A percentile compares a stretch with the other conserved stretches of the same genome.
phyloP scores from a whole-genome alignment of 2,797 vertebrate genomes.

The Phoxinus dragarum region DNA sequence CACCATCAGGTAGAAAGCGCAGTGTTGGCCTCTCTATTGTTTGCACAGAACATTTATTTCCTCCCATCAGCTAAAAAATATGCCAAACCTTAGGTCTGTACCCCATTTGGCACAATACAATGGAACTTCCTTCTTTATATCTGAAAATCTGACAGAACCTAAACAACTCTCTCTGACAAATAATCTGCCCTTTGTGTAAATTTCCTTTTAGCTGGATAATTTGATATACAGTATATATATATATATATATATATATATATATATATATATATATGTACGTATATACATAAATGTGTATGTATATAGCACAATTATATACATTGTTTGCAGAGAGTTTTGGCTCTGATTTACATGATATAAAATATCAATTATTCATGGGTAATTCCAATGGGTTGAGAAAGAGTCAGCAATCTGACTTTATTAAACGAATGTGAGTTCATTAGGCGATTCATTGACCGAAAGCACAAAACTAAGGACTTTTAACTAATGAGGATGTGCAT shows the following conservation, averaged over 20 bases:
- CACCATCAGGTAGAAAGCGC: slow-evolving; percentile 22
- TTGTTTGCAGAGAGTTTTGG: background rate
- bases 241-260: too few relatives aligned
- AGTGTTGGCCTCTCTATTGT: slow-evolving; percentile 24
- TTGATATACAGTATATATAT: background rate
- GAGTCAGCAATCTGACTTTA: slow-evolving; percentile 8
- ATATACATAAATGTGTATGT: too few relatives aligned
- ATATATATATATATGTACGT: too few relatives aligned
- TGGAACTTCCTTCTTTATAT: slow-evolving; percentile 1
- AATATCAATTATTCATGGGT: background rate
- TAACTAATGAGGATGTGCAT: slow-evolving; percentile 22
- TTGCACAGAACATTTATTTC: slow-evolving; percentile 41
- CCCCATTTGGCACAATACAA: slow-evolving; percentile 11
- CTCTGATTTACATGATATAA: background rate
- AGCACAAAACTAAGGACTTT: background rate
- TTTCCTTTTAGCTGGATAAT: background rate
- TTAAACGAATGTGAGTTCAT: slow-evolving; percentile 1
- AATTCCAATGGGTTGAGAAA: background rate
- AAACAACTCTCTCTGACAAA: background rate
- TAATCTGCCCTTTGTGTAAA: background rate
- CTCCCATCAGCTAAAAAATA: slow-evolving; percentile 32
- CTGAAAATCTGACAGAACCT: background rate
- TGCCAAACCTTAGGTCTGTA: background rate
- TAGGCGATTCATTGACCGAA: background rate
- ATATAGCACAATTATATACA: background rate